Evolutionary conservation across 2,797 vertebrate genomes (phyloP).

Genomic region (Philypnodon macrostomus): DNA sequence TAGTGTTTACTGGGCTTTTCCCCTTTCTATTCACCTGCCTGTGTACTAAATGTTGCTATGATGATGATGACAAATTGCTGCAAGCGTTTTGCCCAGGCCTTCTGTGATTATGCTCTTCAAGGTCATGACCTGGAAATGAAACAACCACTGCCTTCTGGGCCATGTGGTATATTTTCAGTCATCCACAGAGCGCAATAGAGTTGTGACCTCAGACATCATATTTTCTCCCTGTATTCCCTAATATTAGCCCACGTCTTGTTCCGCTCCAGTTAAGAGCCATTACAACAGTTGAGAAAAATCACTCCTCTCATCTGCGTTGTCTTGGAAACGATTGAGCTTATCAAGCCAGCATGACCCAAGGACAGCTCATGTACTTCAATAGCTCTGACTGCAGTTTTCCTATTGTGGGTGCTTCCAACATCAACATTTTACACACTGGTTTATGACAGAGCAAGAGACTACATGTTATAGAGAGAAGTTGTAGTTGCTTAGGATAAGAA

Average conservation of each 20-base stretch:
- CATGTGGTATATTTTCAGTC: not conserved
- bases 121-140: slow-evolving; percentile 52
- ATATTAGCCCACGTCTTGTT: slow-evolving; percentile 53
- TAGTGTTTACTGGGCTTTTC: not conserved
- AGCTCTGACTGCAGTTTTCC: slow-evolving; percentile 14
- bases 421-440: slow-evolving; percentile 16
- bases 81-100: slow-evolving; percentile 1
- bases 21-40: too few species aligned
- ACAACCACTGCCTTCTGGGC: slow-evolving; percentile 21
- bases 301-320: slow-evolving; percentile 42
- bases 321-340: slow-evolving; percentile 55
- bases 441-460: slow-evolving; percentile 1
- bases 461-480: not conserved
- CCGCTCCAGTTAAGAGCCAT: slow-evolving; percentile 53
- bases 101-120: slow-evolving; percentile 27
- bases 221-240: slow-evolving; percentile 44
- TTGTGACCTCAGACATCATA: slow-evolving; percentile 30
- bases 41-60: slow-evolving; percentile 4
- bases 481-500: slow-evolving; percentile 24
- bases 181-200: slow-evolving; percentile 30
- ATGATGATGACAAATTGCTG: not conserved
- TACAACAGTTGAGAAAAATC: slow-evolving; percentile 39
- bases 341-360: slow-evolving; percentile 42
- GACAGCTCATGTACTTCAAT: slow-evolving; percentile 26
- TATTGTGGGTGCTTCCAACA: slow-evolving; percentile 18